A percentile compares a stretch with the other conserved stretches of the same genome.
These are phyloP conservation scores for Mus spretus DNA, from an alignment of 2,797 vertebrate species.

Conservation along the genomic window DNA sequence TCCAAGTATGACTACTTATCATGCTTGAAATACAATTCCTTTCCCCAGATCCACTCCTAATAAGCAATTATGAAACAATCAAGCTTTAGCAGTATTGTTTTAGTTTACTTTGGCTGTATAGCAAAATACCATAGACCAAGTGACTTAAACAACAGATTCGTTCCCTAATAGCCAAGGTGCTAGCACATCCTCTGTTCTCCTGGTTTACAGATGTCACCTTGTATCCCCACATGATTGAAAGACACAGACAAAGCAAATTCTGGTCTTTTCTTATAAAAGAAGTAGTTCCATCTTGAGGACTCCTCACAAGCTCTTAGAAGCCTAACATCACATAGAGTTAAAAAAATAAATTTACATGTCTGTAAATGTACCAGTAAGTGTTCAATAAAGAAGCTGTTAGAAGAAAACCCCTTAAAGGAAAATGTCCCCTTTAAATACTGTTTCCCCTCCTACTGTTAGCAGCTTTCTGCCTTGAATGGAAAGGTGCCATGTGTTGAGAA, in stretches of 20 bases:
- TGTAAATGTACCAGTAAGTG: not conserved
- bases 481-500: not conserved
- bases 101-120: not conserved
- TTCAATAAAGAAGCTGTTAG: conserved; percentile 47
- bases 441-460: not conserved
- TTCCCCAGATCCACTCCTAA: not conserved
- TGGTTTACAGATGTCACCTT: not conserved
- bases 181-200: not conserved
- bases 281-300: conserved; percentile 8
- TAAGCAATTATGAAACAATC: conserved; percentile 56
- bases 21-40: conserved; percentile 57
- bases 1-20: not conserved
- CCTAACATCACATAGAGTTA: not conserved
- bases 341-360: not conserved
- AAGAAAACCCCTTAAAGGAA: conserved; percentile 33
- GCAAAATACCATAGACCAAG: not conserved
- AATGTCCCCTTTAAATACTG: conserved; percentile 11
- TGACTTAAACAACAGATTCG: not conserved
- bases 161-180: not conserved
- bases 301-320: not conserved
- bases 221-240: not conserved
- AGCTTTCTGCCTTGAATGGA: conserved; percentile 52
- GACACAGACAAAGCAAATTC: not conserved
- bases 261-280: not conserved
- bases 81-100: conserved; percentile 24